These are phyloP conservation scores for Carcinoscorpius rotundicauda DNA, from an alignment of 1,140 invertebrate genomes.

Conservation along the genomic window DNA sequence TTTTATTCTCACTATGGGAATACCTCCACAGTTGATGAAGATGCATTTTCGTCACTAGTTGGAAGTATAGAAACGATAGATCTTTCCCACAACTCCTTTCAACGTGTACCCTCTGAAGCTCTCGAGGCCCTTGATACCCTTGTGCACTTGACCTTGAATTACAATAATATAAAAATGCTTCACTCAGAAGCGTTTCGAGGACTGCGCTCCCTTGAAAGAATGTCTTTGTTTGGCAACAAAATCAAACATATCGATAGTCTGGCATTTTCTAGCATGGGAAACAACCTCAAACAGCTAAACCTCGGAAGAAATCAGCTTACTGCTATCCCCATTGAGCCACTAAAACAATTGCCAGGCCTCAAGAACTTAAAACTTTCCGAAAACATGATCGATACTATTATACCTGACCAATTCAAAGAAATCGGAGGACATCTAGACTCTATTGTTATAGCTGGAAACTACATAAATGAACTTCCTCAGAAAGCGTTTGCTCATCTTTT, in stretches of 20 bases:
- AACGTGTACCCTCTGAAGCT: slow-evolving; percentile 22
- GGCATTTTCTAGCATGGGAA: slow-evolving; percentile 23
- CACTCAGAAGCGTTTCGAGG: slow-evolving; percentile 23
- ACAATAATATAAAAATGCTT: slow-evolving; percentile 24
- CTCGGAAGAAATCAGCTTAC: slow-evolving; percentile 24
- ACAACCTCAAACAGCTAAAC: slow-evolving; percentile 25
- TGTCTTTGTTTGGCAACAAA: slow-evolving; percentile 25
- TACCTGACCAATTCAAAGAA: slow-evolving; percentile 16
- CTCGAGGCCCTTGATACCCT: slow-evolving; percentile 19
- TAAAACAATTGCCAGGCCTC: slow-evolving; percentile 17
- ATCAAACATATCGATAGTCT: slow-evolving; percentile 22
- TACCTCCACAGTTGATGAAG: slow-evolving; percentile 17
- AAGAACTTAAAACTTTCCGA: slow-evolving; percentile 23
- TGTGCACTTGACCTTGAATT: slow-evolving; percentile 22
- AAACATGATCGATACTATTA: slow-evolving; percentile 21
- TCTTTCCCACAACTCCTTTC: slow-evolving; percentile 25
- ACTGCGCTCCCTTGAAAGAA: slow-evolving; percentile 20
- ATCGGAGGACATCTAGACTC: slow-evolving; percentile 19
- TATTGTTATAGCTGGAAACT: slow-evolving; percentile 23
- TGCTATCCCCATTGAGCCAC: slow-evolving; percentile 17
- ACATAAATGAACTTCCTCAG: slow-evolving; percentile 18
- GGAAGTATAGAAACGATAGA: slow-evolving; percentile 24
- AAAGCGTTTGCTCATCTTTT: slow-evolving; percentile 19
- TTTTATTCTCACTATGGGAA: slow-evolving; percentile 65
- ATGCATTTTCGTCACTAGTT: slow-evolving; percentile 28